These are phyloP conservation scores for Upupa epops DNA, from an alignment of 2,113 vertebrate genomes.

Conservation along the genomic window DNA sequence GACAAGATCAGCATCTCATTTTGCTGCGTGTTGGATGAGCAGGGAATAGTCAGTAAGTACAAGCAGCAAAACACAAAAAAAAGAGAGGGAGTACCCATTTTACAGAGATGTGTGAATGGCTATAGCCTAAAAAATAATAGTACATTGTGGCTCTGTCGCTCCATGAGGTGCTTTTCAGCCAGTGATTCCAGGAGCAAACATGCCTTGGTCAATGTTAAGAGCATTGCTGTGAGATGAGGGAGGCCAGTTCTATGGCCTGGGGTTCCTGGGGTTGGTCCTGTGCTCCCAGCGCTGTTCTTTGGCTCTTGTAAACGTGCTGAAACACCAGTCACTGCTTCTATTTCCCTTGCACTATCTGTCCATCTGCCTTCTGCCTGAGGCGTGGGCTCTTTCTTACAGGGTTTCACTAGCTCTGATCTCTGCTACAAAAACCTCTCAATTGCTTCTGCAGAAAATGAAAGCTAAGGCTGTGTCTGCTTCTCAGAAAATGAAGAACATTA, in stretches of 20 bases:
- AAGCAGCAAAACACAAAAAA: background rate
- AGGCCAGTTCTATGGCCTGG: background rate
- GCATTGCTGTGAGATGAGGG: background rate
- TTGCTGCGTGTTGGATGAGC: background rate
- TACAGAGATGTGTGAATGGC: background rate
- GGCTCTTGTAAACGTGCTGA: background rate
- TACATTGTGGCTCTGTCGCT: background rate
- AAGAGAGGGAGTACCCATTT: background rate
- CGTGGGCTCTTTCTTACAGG: background rate
- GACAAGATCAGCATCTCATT: background rate
- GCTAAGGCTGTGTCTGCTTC: background rate
- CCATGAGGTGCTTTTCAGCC: background rate
- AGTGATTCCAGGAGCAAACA: background rate
- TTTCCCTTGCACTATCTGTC: background rate
- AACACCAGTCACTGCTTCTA: background rate
- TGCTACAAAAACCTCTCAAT: background rate
- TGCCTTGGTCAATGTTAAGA: background rate
- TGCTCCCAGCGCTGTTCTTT: background rate
- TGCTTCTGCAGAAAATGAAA: background rate
- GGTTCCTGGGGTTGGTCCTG: background rate
- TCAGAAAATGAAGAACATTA: background rate
- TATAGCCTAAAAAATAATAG: conserved; percentile 27
- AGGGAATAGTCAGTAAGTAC: background rate
- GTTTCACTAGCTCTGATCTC: conserved; percentile 8
- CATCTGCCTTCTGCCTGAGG: background rate